Evolutionary conservation across 2,113 vertebrate genomes (phyloP).

Genomic region (Gobiocypris rarus): DNA sequence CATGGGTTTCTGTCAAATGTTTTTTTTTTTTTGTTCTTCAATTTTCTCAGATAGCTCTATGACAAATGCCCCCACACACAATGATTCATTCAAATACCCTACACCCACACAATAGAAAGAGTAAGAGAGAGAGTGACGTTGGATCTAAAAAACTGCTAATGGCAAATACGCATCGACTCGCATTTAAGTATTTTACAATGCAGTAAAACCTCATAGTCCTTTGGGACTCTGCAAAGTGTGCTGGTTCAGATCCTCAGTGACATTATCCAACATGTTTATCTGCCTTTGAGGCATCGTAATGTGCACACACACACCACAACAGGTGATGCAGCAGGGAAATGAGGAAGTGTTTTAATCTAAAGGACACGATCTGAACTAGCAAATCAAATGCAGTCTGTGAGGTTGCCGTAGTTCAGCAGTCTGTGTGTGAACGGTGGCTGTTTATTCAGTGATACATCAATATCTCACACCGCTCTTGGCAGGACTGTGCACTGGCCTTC

Average conservation of each 20-base stretch:
- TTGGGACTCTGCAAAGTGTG: slow-evolving; percentile 18
- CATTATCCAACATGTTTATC: slow-evolving; percentile 15
- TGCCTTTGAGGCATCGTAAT: slow-evolving; percentile 25
- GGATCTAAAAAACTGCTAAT: slow-evolving; percentile 22
- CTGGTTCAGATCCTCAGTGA: slow-evolving; percentile 6
- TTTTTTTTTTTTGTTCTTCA: neutral
- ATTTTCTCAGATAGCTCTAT: neutral
- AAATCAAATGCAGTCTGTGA: slow-evolving; percentile 7
- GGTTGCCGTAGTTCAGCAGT: neutral
- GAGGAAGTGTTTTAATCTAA: slow-evolving; percentile 16
- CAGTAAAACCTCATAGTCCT: neutral
- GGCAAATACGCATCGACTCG: neutral
- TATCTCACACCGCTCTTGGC: slow-evolving; percentile 37
- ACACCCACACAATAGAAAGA: slow-evolving; percentile 9
- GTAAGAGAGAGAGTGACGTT: neutral
- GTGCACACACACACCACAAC: neutral
- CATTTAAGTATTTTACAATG: slow-evolving; percentile 33
- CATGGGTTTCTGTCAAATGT: neutral
- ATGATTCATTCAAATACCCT: slow-evolving; percentile 9
- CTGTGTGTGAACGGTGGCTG: slow-evolving; percentile 7
- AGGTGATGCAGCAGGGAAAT: neutral
- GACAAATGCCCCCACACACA: slow-evolving; percentile 25
- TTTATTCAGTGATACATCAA: slow-evolving; percentile 28
- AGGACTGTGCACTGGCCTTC: slow-evolving; percentile 13
- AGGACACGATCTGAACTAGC: slow-evolving; percentile 5